Conservation (phyloP, 2,113 vertebrate genomes). For the Dasyprocta punctata region DNA sequence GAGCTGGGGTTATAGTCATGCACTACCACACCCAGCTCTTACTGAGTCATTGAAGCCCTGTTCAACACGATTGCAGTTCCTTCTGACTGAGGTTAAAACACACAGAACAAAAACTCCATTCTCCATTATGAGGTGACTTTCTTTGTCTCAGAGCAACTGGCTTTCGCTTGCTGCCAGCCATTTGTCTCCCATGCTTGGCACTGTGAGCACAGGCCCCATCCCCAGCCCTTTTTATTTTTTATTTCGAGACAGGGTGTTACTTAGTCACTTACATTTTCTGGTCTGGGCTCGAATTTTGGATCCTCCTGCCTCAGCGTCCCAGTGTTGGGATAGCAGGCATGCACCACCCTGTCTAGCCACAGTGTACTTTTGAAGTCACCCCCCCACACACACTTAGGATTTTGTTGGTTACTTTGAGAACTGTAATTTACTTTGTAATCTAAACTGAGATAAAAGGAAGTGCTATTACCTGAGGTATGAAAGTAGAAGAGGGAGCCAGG, state of each 20-base stretch:
- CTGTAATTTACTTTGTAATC: slow-evolving; percentile 43
- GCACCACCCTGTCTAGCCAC: not conserved
- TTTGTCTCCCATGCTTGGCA: not conserved
- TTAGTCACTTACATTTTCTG: not conserved
- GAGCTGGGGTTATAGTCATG: not conserved
- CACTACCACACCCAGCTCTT: not conserved
- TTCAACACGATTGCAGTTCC: not conserved
- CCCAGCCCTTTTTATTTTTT: not conserved
- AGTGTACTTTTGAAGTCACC: not conserved
- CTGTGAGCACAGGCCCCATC: not conserved
- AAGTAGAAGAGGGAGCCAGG: not conserved
- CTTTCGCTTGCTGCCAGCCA: not conserved
- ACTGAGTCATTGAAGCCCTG: slow-evolving; percentile 3
- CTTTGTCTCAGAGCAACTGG: not conserved
- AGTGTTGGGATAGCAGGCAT: not conserved
- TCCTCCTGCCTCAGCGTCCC: not conserved
- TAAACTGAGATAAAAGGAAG: slow-evolving; percentile 57
- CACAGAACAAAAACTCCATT: slow-evolving; percentile 20
- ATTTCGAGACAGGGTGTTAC: not conserved
- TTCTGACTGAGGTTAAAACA: slow-evolving; percentile 1
- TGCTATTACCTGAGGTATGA: slow-evolving; percentile 1
- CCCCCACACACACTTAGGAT: not conserved
- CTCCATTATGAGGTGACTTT: not conserved
- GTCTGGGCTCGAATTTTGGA: not conserved
- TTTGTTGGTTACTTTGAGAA: slow-evolving; percentile 4